phyloP scores from a whole-genome alignment of 30 jellyfish, hydroid and myxozoan species.

The Rhopilema esculentum region DNA sequence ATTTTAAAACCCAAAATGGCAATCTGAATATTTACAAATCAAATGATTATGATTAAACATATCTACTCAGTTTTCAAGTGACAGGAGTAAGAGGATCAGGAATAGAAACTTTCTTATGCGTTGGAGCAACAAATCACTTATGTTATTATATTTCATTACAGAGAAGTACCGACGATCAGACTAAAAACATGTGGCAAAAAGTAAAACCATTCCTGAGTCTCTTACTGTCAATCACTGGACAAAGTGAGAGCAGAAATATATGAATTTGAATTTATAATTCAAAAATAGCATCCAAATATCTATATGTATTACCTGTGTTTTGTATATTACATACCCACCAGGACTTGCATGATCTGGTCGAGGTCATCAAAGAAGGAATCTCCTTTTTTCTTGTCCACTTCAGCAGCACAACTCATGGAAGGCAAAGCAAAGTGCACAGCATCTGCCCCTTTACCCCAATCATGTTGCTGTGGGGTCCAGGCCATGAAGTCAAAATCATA shows the following conservation, averaged over 20 bases:
- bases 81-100: neutral
- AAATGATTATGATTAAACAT: slow-evolving; percentile 12
- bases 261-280: slow-evolving; percentile 46
- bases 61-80: neutral
- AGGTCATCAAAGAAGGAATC: slow-evolving; percentile 93
- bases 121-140: too few species aligned
- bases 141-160: too few species aligned
- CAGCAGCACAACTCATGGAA: slow-evolving; percentile 84
- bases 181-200: too few species aligned
- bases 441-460: slow-evolving; percentile 65
- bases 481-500: slow-evolving; percentile 86
- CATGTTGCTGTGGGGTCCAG: slow-evolving; percentile 61
- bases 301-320: slow-evolving; percentile 40
- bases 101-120: too few species aligned
- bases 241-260: slow-evolving; percentile 5
- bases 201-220: neutral
- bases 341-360: slow-evolving; percentile 96
- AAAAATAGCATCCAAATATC: slow-evolving; percentile 19
- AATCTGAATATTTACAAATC: slow-evolving; percentile 61
- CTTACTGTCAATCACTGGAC: neutral
- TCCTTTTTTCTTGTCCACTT: slow-evolving; percentile 73
- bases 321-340: slow-evolving; percentile 86
- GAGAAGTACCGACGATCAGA: too few species aligned
- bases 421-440: slow-evolving; percentile 47
- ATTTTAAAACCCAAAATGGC: slow-evolving; percentile 69